Evolutionary conservation across 2,888 invertebrate species (phyloP), one percentile per base, ranked within the genome.

Genomic region (Gymnocheta viridis): DNA sequence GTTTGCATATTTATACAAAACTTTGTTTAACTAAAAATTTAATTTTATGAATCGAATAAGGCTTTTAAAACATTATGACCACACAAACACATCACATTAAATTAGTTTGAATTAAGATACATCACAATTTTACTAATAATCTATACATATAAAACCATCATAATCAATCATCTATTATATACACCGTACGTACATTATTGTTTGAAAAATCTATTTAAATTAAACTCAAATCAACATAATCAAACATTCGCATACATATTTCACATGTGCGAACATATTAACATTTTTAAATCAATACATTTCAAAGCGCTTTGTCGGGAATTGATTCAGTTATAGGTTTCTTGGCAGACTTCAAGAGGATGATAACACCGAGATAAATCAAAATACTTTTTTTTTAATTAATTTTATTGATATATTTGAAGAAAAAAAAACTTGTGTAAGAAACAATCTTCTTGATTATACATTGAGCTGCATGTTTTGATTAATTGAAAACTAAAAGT

Each of bases 61-160:
- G 29, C 54, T 54, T 54, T 54, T n/a, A n/a, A 19, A 29, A 9
- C 7, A 32, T 32, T 56, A 56, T 56, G 32, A 58, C 74, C 81
- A 74, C 74, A 54, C 74, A 69, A 60, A 27, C n/a, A 69, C 81
- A 81, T 74, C 74, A 74, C 74, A 62, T 74, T 72, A 41, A 35
- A 49, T 74, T 81, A 44, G 22, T 60, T 67, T 22, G 4, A 44
- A 54, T 29, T 24, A 64, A 44, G n/a, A 27, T 41, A 49, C 69
- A 78, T 69, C 60, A 78, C 78, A 78, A 62, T 78, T 58, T 69
- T 29, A 76, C 38, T 64, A 74, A n/a, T n/a, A n/a, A 62, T 17
- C 74, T 74, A 64, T 19, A 64, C 64, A 74, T 64, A 74, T 62
- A 62, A 29, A 14, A 54, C 9, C 29, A 64, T 62, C 74, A 76